Conservation (phyloP, 2,888 invertebrate genomes). For the Athalia circularis region DNA sequence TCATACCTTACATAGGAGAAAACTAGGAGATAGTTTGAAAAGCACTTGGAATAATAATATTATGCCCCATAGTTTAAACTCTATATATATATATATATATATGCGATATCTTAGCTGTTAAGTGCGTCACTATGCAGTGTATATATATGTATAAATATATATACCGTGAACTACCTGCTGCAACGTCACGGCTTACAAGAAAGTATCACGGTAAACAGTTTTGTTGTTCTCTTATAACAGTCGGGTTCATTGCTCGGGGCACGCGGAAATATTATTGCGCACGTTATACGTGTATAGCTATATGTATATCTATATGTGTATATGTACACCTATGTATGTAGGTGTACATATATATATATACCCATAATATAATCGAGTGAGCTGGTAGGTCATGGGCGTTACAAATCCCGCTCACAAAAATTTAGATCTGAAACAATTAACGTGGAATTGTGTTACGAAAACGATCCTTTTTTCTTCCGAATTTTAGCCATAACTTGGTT, state of each 20-base stretch:
- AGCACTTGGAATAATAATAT: neutral
- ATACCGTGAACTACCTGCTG: slow-evolving; percentile 23
- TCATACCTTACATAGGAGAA: neutral
- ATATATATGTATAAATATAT: too few relatives aligned
- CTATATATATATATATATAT: neutral
- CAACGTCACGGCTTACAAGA: slow-evolving; percentile 58
- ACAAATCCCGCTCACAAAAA: too few relatives aligned
- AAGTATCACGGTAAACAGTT: slow-evolving; percentile 67
- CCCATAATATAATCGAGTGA: neutral
- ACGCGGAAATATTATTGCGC: slow-evolving; percentile 28
- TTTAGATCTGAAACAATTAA: too few relatives aligned
- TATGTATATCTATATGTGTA: neutral
- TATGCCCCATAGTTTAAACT: neutral
- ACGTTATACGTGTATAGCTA: neutral
- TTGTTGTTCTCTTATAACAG: slow-evolving; percentile 64
- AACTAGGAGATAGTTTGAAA: slow-evolving; percentile 9
- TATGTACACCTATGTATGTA: neutral
- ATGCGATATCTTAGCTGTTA: neutral
- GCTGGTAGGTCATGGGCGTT: slow-evolving; percentile 37
- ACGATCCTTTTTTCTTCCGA: too few relatives aligned
- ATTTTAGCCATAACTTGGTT: too few relatives aligned
- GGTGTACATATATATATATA: neutral
- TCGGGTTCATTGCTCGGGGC: slow-evolving; percentile 59
- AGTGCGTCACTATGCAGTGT: slow-evolving; percentile 27
- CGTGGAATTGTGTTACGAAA: too few relatives aligned